Evolutionary conservation across 2,888 invertebrate species (phyloP), one percentile per base, ranked within the genome.

Genomic region (Synergus gifuensis): DNA sequence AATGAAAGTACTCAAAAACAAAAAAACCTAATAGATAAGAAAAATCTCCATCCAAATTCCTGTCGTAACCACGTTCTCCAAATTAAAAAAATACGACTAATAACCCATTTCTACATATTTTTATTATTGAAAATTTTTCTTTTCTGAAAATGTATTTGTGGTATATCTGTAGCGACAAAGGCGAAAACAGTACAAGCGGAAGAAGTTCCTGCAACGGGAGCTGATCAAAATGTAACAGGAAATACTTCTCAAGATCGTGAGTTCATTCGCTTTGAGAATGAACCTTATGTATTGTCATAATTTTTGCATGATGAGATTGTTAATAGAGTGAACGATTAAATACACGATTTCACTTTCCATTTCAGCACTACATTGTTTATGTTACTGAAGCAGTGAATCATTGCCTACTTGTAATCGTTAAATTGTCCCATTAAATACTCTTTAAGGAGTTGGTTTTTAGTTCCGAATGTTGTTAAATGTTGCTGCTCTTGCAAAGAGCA

Each of bases 161-260:
- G 73, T 36, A 58, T 90, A 80, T 88, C 78, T 84, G 84, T 88
- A 91, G 90, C 88, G 83, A 84, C 88, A 83, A 92, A 90, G 86
- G 84, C 84, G 85, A 91, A 91, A 90, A 83, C 85, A 79, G 86
- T 85, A 81, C 89, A 87, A 85, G 85, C 82, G 64, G 93, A 93
- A 88, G 93, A 92, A 82, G 87, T 88, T 66, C 78, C 87, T 58
- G 77, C 86, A 67, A 79, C 87, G 16, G 88, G 86, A 84, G 85
- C 78, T 67, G 90, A 90, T 79, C 89, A 90, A 84, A 89, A 83
- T 86, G 83, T 88, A 84, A 83, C 86, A 76, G 88, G 86, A 79
- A 86, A 86, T 84, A 86, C 87, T 83, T 84, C 89, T 63, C 90
- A 90, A 88, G 91, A 91, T 90, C 88, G 92, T 92, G 91, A 92